Evolutionary conservation across 2,113 vertebrate genomes (phyloP), one percentile per base, ranked within the genome.

Genomic region (Telmatochromis brachygnathus): DNA sequence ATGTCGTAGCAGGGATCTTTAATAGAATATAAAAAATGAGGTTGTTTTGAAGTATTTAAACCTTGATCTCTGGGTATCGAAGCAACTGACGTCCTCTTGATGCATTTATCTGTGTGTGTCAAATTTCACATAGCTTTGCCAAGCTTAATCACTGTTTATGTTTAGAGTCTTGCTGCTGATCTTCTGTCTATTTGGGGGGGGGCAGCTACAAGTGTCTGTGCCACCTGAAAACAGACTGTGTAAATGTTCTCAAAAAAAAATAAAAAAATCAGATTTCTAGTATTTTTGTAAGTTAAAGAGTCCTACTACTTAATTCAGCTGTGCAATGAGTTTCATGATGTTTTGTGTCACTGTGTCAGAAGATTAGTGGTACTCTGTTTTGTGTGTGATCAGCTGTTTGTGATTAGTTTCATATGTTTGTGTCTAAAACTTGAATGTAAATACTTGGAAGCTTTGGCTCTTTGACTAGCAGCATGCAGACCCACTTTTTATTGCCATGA

Each of bases 381-480:
- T 87, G 19, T 91, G 82, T 91, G 83, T 86, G 54, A 86, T 88
- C 80, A 87, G 35, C 49, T 35, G 79, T 83, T 93, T 90, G 80
- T 90, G 51, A 90, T 89, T 47, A 49, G 62, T 83, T 91, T 91
- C 62, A 8, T 77, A 70, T 93, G 39, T 85, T 81, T 86, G 81
- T 94, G 75, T 93, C 80, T 92, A 94, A 96, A 96, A 98, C 97
- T 98, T 98, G 97, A 98, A 98, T 98, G 97, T 98, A 98, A 95
- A 97, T 97, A 95, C 6, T 82, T 82, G 83, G 90, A 95, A 87
- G 88, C 89, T 93, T 95, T 93, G 94, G 87, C 95, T 94, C 95
- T 94, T 94, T 94, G 93, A 93, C 89, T 94, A 88, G 94, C 87
- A 94, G 95, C 95, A 96, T 96, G 96, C 93, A 94, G 95, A 88